phyloP scores from a whole-genome alignment of 2,113 vertebrate species.

The Orthonyx spaldingii region DNA sequence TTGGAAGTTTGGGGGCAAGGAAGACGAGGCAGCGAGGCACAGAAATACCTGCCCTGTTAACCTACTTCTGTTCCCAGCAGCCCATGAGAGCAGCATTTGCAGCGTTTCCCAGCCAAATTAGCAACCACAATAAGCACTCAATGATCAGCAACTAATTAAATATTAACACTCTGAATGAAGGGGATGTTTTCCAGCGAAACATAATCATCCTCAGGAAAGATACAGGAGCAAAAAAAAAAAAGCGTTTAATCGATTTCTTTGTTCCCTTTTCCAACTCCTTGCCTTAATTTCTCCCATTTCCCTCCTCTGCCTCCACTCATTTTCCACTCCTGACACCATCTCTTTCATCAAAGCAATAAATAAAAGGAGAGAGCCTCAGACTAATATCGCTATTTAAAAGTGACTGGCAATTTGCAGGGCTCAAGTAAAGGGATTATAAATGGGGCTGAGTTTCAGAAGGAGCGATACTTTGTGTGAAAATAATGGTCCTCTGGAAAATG shows the following conservation, averaged over 20 bases:
- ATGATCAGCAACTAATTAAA: constrained; percentile 6
- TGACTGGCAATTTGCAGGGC: not conserved
- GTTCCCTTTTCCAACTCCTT: constrained; percentile 11
- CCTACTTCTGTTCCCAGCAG: not conserved
- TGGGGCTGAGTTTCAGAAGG: not conserved
- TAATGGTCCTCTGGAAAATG: not conserved
- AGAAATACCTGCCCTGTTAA: constrained; percentile 23
- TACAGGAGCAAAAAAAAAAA: not conserved
- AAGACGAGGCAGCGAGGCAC: not conserved
- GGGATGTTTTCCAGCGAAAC: not conserved
- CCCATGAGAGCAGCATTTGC: not conserved
- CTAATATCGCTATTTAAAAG: not conserved
- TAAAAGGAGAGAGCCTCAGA: not conserved
- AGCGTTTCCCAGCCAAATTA: not conserved
- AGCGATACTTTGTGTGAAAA: not conserved
- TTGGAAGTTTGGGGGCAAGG: not conserved
- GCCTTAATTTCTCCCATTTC: not conserved
- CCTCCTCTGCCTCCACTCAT: constrained; percentile 16
- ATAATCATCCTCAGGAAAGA: not conserved
- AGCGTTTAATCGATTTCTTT: not conserved
- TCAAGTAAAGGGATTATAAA: not conserved
- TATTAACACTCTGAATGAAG: not conserved
- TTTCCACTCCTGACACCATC: not conserved
- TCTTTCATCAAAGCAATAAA: not conserved
- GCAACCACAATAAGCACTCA: not conserved